Evolutionary conservation across 2,797 vertebrate genomes (phyloP).

Genomic region (Neostethus bicornis): DNA sequence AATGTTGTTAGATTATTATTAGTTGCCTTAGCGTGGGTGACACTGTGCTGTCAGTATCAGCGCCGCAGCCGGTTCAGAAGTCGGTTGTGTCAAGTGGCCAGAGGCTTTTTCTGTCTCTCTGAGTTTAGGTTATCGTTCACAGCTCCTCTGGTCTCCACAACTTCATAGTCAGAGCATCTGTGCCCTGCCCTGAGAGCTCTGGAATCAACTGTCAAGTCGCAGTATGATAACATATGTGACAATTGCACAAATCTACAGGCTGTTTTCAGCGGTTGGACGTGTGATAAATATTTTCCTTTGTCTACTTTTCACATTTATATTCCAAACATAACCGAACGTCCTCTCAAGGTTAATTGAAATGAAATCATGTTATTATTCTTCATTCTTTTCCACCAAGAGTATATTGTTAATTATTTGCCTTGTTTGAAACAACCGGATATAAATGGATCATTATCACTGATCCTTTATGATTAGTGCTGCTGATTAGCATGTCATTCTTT

Average conservation of each 20-base stretch:
- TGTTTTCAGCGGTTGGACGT: not conserved
- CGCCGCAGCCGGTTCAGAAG: slow-evolving; percentile 46
- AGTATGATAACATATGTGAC: slow-evolving; percentile 47
- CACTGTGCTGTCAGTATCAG: slow-evolving; percentile 36
- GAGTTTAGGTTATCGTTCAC: slow-evolving; percentile 57
- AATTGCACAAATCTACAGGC: not conserved
- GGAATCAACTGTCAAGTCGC: slow-evolving; percentile 24
- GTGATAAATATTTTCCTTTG: not conserved
- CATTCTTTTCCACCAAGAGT: slow-evolving; percentile 34
- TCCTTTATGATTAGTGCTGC: slow-evolving; percentile 56
- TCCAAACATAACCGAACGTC: slow-evolving; percentile 36
- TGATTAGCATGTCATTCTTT: slow-evolving; percentile 64
- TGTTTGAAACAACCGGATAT: slow-evolving; percentile 21
- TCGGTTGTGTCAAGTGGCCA: slow-evolving; percentile 38
- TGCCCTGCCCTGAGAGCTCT: slow-evolving; percentile 43
- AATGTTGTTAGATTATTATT: slow-evolving; percentile 44
- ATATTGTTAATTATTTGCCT: slow-evolving; percentile 19
- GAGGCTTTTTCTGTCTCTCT: slow-evolving; percentile 53
- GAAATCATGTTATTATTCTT: slow-evolving; percentile 38
- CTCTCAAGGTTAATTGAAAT: slow-evolving; percentile 42
- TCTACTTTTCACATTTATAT: slow-evolving; percentile 8
- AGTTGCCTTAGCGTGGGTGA: slow-evolving; percentile 38
- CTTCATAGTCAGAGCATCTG: slow-evolving; percentile 58
- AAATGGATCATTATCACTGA: slow-evolving; percentile 50
- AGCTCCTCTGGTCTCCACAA: slow-evolving; percentile 36